phyloP scores from a whole-genome alignment of 2,113 vertebrate species.

The Pelmatolapia mariae region DNA sequence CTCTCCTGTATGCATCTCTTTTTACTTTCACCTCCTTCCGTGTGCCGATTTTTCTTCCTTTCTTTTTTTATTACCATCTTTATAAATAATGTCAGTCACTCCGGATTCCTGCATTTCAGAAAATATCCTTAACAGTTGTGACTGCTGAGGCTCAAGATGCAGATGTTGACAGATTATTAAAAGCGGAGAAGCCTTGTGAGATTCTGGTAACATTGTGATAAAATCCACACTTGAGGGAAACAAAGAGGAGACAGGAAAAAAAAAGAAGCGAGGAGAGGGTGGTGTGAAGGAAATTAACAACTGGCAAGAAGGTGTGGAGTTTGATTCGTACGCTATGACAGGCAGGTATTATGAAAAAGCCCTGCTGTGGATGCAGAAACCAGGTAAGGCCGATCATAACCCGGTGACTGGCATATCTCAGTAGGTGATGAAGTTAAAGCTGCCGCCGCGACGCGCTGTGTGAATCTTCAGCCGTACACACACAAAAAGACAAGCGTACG shows the following conservation, averaged over 20 bases:
- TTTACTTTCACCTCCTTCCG: background rate
- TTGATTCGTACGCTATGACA: slow-evolving; percentile 11
- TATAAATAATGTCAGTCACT: slow-evolving; percentile 1
- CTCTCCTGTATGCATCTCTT: background rate
- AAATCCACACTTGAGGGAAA: background rate
- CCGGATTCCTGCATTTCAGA: background rate
- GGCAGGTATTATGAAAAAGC: slow-evolving; percentile 24
- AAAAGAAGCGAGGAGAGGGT: background rate
- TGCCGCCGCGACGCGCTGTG: slow-evolving; percentile 9
- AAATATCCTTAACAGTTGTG: background rate
- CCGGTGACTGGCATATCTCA: slow-evolving; percentile 32
- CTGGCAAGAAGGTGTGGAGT: background rate
- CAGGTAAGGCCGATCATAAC: slow-evolving; percentile 42
- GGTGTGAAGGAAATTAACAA: slow-evolving; percentile 31
- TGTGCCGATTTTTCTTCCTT: background rate
- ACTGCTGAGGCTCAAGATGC: background rate
- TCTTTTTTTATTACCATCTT: background rate
- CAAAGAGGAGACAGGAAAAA: background rate
- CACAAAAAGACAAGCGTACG: background rate
- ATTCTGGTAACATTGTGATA: background rate
- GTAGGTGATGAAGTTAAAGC: slow-evolving; percentile 44
- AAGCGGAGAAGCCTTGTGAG: background rate
- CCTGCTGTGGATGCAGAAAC: slow-evolving; percentile 40
- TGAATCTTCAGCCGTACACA: background rate
- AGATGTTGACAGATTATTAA: background rate